Percentiles rank a stretch among this genome's conserved stretches.
These are phyloP conservation scores for Heterochromis multidens DNA, from an alignment of 2,113 vertebrate genomes.

Conservation along the genomic window DNA sequence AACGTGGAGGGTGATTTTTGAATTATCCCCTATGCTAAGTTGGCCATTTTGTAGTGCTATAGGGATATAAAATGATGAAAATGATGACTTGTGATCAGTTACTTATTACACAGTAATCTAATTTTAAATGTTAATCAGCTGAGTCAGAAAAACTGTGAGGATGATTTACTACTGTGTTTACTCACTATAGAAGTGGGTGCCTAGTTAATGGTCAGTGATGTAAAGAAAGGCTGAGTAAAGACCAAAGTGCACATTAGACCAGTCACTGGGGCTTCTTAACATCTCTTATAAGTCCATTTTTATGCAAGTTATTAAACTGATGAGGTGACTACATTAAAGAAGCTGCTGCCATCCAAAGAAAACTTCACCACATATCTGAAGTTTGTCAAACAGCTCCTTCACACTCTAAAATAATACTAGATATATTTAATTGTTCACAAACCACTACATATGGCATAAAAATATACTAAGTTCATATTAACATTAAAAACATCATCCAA, in stretches of 20 bases:
- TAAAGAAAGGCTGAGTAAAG: neutral
- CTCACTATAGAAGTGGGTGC: neutral
- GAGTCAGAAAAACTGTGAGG: neutral
- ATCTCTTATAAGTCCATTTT: neutral
- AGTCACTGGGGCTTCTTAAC: neutral
- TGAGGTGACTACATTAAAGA: neutral
- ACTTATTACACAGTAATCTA: neutral
- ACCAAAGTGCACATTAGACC: neutral
- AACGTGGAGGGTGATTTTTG: neutral
- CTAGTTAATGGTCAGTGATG: neutral
- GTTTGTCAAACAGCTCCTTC: neutral
- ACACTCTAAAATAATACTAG: too few relatives aligned
- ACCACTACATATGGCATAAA: too few relatives aligned
- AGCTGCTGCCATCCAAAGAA: neutral
- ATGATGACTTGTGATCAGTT: neutral
- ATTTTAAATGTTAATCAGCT: neutral
- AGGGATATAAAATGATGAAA: neutral
- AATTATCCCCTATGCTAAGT: neutral
- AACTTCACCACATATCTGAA: neutral
- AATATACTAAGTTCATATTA: too few relatives aligned
- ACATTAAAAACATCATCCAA: too few relatives aligned
- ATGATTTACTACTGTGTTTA: neutral
- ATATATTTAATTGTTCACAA: too few relatives aligned
- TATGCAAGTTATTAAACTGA: neutral
- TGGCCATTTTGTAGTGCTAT: neutral